Base-by-base conservation (phyloP, 53 echinoderm and acorn worm genomes). In the Actinopyga echinites region DNA sequence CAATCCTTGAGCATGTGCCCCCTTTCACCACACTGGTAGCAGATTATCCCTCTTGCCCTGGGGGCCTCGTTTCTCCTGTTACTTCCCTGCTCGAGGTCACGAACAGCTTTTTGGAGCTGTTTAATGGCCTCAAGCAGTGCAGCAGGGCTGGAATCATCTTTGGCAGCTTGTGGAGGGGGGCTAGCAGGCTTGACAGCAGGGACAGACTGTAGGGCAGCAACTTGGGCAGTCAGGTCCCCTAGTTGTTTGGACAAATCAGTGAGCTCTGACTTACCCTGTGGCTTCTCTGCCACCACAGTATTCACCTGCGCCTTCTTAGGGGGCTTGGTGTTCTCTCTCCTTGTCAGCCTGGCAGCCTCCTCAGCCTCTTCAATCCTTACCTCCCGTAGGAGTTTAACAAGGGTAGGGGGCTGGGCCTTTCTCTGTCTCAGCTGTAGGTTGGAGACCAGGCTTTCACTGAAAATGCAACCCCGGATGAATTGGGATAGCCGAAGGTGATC, bases 1-100 rank as follows among this genome's bases (percentile, higher is more conserved):
- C 91, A 91, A 0, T 28, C 56, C 3, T 30, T 35, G 83, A 87
- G 43, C 66, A 68, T 68, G 75, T 91, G 87, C 0, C 84, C 91
- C 15, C 15, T 1, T 37, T 84, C 79, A 1, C 91, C 91, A 69
- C 87, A 91, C 49, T 87, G 87, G 31, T 56, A 90, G 44, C 90
- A 86, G 21, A 90, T n/a, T 20, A 33, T 23, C 0, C 28, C 25
- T 44, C 10, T 36, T 11, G 74, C 35, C 13, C 20, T 3, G 36
- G 3, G 2, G 3, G 3, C 37, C 37, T 37, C 37, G 7, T 3
- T 3, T 7, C 37, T 37, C 37, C 37, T 37, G 7, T 37, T 37
- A 3, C 7, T 37, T 5, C 37, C 37, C 37, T 37, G 37, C 37
- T 37, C 4, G 7, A 37, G 37, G 37, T 37, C 37, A 37, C 37